Percentiles rank a stretch among this genome's conserved stretches.
phyloP scores from a whole-genome alignment of 2,888 invertebrate species.

The Chloroclystis v-ata region DNA sequence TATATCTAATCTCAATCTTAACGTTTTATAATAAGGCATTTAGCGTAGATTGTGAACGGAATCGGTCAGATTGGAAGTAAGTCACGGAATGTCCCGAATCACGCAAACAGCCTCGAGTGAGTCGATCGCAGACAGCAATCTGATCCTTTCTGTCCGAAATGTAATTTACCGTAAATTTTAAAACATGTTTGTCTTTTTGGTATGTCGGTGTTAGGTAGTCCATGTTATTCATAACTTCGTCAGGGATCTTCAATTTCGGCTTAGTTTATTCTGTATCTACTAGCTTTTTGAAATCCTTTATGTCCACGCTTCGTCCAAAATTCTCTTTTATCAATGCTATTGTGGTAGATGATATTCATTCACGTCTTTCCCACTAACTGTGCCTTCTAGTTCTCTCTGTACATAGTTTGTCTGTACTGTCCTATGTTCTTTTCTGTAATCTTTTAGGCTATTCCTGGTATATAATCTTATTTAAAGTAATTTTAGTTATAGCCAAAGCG shows the following conservation, averaged over 20 bases:
- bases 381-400: slow-evolving; percentile 72
- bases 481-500: slow-evolving; percentile 32
- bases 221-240: slow-evolving; percentile 41
- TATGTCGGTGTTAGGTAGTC: slow-evolving; percentile 48
- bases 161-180: slow-evolving; percentile 47
- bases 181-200: slow-evolving; percentile 42
- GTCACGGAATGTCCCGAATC: slow-evolving; percentile 7
- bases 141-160: slow-evolving; percentile 50
- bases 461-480: slow-evolving; percentile 14
- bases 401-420: slow-evolving; percentile 59
- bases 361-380: slow-evolving; percentile 59
- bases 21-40: slow-evolving; percentile 54
- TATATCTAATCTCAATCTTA: slow-evolving; percentile 57
- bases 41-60: slow-evolving; percentile 51
- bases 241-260: slow-evolving; percentile 34
- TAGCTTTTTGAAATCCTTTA: slow-evolving; percentile 12
- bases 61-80: slow-evolving; percentile 47
- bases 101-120: slow-evolving; percentile 1
- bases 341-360: slow-evolving; percentile 5
- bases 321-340: not conserved
- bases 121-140: slow-evolving; percentile 32
- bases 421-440: slow-evolving; percentile 27
- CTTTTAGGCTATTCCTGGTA: slow-evolving; percentile 12
- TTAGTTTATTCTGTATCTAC: slow-evolving; percentile 15
- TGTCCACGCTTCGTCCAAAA: slow-evolving; percentile 8